Conservation (phyloP, 1,140 invertebrate species). For the Diabrotica virgifera region DNA sequence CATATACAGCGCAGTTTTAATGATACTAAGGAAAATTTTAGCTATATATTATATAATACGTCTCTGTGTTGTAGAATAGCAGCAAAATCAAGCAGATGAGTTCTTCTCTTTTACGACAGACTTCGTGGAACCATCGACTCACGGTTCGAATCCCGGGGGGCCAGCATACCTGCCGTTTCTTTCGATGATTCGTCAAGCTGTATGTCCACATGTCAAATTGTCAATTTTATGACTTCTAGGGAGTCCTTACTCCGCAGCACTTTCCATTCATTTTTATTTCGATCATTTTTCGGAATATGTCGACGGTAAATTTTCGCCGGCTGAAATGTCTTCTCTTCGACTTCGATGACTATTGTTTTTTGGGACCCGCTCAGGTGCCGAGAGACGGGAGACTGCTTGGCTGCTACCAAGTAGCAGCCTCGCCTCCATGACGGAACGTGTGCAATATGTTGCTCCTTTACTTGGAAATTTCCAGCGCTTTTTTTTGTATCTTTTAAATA, state of each 20-base stretch:
- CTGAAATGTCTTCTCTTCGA: neutral
- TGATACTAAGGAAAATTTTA: too few species aligned
- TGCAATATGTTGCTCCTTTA: neutral
- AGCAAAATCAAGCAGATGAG: neutral
- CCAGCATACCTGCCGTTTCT: neutral
- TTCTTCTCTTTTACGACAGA: slow-evolving; percentile 2
- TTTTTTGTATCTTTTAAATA: too few species aligned
- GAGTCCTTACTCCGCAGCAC: neutral
- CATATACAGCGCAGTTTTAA: too few species aligned
- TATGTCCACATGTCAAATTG: slow-evolving; percentile 2
- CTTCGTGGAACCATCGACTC: neutral
- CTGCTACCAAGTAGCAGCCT: neutral
- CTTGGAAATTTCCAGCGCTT: too few species aligned
- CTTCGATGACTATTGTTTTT: neutral
- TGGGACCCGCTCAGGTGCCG: neutral
- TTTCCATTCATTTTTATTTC: slow-evolving; percentile 1
- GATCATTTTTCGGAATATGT: neutral
- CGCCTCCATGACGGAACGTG: neutral
- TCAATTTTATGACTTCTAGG: slow-evolving; percentile 2
- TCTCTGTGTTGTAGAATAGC: too few species aligned
- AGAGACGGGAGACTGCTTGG: neutral
- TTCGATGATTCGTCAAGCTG: slow-evolving; percentile 1
- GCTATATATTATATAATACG: too few species aligned
- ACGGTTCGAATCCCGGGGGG: too few species aligned
- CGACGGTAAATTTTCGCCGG: neutral